phyloP scores from a whole-genome alignment of 2,888 invertebrate species.

The Epirrhoe tristata region DNA sequence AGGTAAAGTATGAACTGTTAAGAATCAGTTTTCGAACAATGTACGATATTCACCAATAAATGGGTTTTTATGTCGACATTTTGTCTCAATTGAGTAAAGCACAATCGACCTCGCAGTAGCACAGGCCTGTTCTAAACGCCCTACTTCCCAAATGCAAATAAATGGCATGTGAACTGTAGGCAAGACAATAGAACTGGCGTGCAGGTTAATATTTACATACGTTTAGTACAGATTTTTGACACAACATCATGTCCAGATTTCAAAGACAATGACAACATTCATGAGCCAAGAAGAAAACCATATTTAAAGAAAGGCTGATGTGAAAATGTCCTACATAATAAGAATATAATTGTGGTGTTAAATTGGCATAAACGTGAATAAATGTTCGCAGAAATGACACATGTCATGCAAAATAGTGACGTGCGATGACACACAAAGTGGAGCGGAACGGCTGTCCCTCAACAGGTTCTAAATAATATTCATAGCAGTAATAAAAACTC shows the following conservation, averaged over 20 bases:
- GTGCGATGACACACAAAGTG: conserved; percentile 39
- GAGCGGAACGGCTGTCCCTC: conserved; percentile 35
- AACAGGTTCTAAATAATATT: conserved; percentile 44
- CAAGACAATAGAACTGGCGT: conserved; percentile 72
- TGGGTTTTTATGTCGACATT: not conserved
- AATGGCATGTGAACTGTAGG: conserved; percentile 70
- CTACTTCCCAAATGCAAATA: conserved; percentile 82
- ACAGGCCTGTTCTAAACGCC: conserved; percentile 64
- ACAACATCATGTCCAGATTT: conserved; percentile 49
- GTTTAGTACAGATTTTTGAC: conserved; percentile 62
- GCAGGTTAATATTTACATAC: conserved; percentile 67
- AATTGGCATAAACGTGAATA: conserved; percentile 22
- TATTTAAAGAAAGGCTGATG: conserved; percentile 39
- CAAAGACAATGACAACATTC: conserved; percentile 50
- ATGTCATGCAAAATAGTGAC: conserved; percentile 37
- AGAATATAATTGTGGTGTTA: conserved; percentile 33
- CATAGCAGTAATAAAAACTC: conserved; percentile 43
- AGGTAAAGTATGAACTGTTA: no score
- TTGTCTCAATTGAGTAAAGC: conserved; percentile 16
- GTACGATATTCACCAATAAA: no score
- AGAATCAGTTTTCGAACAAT: no score
- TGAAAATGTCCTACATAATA: conserved; percentile 28
- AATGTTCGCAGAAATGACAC: conserved; percentile 38
- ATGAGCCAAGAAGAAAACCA: conserved; percentile 54
- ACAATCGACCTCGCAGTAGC: conserved; percentile 19